Percentiles rank a stretch among this genome's conserved stretches.
These are phyloP conservation scores for Oncorhynchus masou DNA, from an alignment of 2,113 vertebrate species.

Conservation along the genomic window DNA sequence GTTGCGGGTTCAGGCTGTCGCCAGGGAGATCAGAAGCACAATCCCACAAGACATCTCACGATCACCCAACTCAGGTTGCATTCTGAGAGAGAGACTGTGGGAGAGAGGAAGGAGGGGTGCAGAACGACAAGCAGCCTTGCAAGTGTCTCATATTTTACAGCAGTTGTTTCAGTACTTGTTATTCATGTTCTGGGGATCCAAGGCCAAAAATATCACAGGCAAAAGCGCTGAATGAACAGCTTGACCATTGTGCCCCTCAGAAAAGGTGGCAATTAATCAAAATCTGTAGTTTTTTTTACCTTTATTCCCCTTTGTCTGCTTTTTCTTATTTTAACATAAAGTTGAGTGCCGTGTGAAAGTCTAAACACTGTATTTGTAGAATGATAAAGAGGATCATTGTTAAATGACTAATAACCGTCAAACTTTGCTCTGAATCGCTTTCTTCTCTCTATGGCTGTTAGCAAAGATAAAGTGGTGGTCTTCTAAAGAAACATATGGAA, in stretches of 20 bases:
- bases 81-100: slow-evolving; percentile 10
- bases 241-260: slow-evolving; percentile 35
- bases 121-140: slow-evolving; percentile 1
- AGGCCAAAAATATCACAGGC: slow-evolving; percentile 35
- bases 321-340: background rate
- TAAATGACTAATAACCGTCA: background rate
- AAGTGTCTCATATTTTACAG: background rate
- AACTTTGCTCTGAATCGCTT: background rate
- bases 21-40: slow-evolving; percentile 32
- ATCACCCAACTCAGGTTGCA: slow-evolving; percentile 36
- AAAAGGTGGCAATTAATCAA: slow-evolving; percentile 51
- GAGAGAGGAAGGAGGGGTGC: slow-evolving; percentile 11
- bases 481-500: slow-evolving; percentile 49
- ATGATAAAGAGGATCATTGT: background rate
- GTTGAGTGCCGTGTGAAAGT: background rate
- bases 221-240: slow-evolving; percentile 30
- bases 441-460: background rate
- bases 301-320: background rate
- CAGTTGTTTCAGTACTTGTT: background rate
- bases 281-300: background rate
- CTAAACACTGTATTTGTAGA: background rate
- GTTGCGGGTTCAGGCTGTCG: slow-evolving; percentile 19
- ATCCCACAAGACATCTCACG: slow-evolving; percentile 13
- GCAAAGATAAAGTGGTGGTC: background rate
- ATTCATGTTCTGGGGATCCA: background rate